Percentiles rank a stretch among this genome's conserved stretches.
Evolutionary conservation across 2,797 vertebrate species (phyloP).

Genomic region (Emydoidea blandingii): DNA sequence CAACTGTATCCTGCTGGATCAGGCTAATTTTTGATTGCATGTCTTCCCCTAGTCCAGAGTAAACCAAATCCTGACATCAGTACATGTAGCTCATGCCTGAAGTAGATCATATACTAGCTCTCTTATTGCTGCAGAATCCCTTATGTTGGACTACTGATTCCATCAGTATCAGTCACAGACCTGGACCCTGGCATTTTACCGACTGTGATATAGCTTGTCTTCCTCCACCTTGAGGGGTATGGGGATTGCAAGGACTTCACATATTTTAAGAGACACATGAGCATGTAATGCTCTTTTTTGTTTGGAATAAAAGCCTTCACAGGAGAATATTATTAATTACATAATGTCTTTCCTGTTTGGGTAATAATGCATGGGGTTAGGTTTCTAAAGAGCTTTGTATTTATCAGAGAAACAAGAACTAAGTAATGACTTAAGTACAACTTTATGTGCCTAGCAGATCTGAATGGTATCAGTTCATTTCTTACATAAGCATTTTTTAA

Average conservation of each 20-base stretch:
- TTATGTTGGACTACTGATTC: not conserved
- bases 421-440: not conserved
- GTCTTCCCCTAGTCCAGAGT: not conserved
- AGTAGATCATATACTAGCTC: not conserved
- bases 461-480: slow-evolving; percentile 12
- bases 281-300: not conserved
- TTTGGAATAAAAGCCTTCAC: not conserved
- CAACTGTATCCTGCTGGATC: not conserved
- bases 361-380: not conserved
- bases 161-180: not conserved
- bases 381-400: not conserved
- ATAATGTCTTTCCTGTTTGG: not conserved
- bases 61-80: not conserved
- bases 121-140: not conserved
- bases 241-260: not conserved
- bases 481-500: not conserved
- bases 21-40: fast-evolving
- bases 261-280: not conserved
- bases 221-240: too few species aligned
- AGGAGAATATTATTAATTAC: not conserved
- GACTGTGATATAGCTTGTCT: not conserved
- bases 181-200: not conserved
- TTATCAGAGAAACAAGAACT: not conserved
- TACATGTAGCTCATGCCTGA: not conserved
- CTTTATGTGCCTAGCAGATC: not conserved